Evolutionary conservation across 2,797 vertebrate species (phyloP).

Genomic region (Microcaecilia unicolor): DNA sequence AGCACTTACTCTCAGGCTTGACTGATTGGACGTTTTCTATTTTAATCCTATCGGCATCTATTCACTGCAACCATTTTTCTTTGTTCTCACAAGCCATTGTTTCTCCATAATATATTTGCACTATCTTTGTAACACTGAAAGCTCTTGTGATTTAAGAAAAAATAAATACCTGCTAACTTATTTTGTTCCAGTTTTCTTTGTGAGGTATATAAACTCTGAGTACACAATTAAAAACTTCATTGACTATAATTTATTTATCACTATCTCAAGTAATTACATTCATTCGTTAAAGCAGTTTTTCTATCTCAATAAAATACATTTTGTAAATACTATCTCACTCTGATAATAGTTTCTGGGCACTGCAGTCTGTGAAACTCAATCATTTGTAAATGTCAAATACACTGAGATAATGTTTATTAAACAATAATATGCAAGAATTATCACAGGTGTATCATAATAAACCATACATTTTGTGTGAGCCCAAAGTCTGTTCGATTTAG

Average conservation of each 20-base stretch:
- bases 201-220: slow-evolving; percentile 27
- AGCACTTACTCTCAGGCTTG: no score
- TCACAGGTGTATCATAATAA: no score
- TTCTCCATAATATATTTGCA: slow-evolving; percentile 48
- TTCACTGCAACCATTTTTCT: slow-evolving; percentile 49
- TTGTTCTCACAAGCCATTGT: slow-evolving; percentile 48
- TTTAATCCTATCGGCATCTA: slow-evolving; percentile 49
- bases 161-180: slow-evolving; percentile 26
- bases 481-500: no score
- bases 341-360: slow-evolving; percentile 2
- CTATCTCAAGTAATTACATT: slow-evolving; percentile 36
- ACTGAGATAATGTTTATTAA: no score
- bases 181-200: slow-evolving; percentile 34
- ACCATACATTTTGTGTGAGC: no score
- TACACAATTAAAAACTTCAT: slow-evolving; percentile 43
- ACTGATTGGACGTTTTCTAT: slow-evolving; percentile 43
- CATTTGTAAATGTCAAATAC: no score
- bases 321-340: slow-evolving; percentile 5
- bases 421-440: no score
- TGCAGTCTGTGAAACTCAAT: no score
- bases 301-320: slow-evolving; percentile 19
- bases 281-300: slow-evolving; percentile 21
- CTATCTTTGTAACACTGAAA: slow-evolving; percentile 28
- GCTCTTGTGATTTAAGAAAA: slow-evolving; percentile 24
- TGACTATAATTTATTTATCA: slow-evolving; percentile 42